These are phyloP conservation scores for Cladorhizidae sp. DNA, from an alignment of 37 sponge, comb jelly and placozoan genomes.

Conservation along the genomic window DNA sequence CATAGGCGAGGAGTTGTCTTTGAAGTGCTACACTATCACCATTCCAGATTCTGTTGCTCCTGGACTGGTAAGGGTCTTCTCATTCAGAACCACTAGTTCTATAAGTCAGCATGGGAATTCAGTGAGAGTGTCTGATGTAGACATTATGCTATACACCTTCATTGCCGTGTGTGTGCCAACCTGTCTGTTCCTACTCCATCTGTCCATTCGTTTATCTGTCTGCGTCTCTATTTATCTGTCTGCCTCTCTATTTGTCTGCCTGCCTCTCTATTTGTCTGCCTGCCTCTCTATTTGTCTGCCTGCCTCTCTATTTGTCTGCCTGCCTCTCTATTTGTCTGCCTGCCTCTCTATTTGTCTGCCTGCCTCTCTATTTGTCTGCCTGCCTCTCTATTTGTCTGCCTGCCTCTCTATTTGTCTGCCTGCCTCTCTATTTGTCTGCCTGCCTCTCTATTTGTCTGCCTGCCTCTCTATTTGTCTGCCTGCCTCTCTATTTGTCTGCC, in stretches of 20 bases:
- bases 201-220: too few species aligned
- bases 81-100: too few species aligned
- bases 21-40: background rate
- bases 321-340: background rate
- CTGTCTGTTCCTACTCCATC: too few species aligned
- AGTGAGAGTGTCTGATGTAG: too few species aligned
- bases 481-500: background rate
- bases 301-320: background rate
- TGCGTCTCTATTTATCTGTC: background rate
- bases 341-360: too few species aligned
- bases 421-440: too few species aligned
- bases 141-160: too few species aligned
- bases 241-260: background rate
- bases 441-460: too few species aligned
- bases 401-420: too few species aligned
- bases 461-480: background rate
- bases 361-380: background rate
- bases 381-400: background rate
- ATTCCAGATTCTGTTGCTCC: constrained; percentile 61
- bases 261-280: background rate
- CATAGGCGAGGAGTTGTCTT: background rate
- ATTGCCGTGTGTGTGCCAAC: too few species aligned
- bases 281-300: too few species aligned
- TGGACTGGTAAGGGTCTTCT: constrained; percentile 47
- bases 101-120: too few species aligned